Base-by-base conservation (phyloP, 2,888 invertebrate species). In the Archips xylosteana region DNA sequence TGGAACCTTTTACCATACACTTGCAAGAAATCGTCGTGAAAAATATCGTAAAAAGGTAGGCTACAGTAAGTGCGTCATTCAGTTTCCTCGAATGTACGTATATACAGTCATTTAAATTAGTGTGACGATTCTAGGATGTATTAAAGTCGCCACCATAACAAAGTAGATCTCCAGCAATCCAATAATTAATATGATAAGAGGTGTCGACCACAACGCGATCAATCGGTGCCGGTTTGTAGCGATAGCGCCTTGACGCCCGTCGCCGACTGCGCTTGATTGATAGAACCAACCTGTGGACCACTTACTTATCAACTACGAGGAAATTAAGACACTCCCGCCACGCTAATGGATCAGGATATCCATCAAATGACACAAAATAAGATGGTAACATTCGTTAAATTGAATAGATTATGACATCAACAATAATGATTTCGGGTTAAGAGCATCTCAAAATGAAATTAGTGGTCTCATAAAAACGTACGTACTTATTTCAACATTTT, bases 311-410 rank as follows among this genome's bases (percentile, higher is more conserved):
- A 80, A 83, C 87, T 88, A 88, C 81, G 80, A 79, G 84, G 85
- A 87, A 89, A 90, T 91, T 90, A 89, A 92, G 89, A 90, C 86
- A 87, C 86, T 82, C 85, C 82, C 82, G 81, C 81, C 87, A 65
- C 65, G 82, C 85, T 92, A 92, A 92, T 92, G 90, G 91, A 87
- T 83, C 84, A 85, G 85, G 88, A 89, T 86, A 91, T 91, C 86
- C 87, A 88, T 91, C 89, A 91, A 89, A 87, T 78, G 83, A 82
- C 78, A 83, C 85, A 79, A 89, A 90, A 91, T 88, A 87, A 89
- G 86, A 87, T 75, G 74, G 71, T 60, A 72, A 74, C 64, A 64
- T 65, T 65, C 34, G 36, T 75, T 71, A 76, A 54, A 64, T 61
- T 67, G 47, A 63, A 65, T 71, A 66, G 65, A 70, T 70, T 69